These are phyloP conservation scores for Aphelinus atriplicis DNA, from an alignment of 1,140 invertebrate species.

Conservation along the genomic window DNA sequence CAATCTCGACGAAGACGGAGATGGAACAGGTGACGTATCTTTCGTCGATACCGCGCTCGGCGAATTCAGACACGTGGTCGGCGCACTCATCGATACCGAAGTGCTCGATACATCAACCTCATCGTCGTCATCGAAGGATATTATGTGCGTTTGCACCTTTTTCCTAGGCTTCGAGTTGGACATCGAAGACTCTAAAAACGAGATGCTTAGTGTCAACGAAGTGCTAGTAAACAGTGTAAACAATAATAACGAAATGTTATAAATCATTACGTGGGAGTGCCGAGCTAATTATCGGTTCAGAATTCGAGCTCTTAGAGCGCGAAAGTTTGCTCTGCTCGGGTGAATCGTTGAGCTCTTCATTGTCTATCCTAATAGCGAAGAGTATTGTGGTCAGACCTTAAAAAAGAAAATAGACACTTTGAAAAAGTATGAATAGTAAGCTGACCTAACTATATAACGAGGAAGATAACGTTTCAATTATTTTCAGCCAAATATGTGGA, in stretches of 20 bases:
- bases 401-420: conserved; percentile 26
- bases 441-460: too few relatives aligned
- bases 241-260: conserved; percentile 3
- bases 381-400: conserved; percentile 84
- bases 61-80: conserved; percentile 73
- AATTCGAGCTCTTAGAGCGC: conserved; percentile 55
- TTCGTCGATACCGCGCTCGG: conserved; percentile 61
- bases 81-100: conserved; percentile 67
- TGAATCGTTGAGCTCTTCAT: conserved; percentile 79
- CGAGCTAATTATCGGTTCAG: conserved; percentile 68
- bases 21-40: conserved; percentile 26
- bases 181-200: conserved; percentile 58
- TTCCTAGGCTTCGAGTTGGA: conserved; percentile 67
- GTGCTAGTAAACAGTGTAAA: neutral
- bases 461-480: too few relatives aligned
- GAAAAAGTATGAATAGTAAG: too few relatives aligned
- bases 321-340: conserved; percentile 56
- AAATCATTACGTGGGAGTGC: conserved; percentile 51
- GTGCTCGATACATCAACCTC: conserved; percentile 46
- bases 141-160: conserved; percentile 71
- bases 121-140: conserved; percentile 72
- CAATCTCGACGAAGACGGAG: conserved; percentile 46
- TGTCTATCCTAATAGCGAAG: conserved; percentile 91
- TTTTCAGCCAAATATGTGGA: too few relatives aligned
- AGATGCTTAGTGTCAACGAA: neutral